These are phyloP conservation scores for Turritopsis rubra DNA, from an alignment of 30 jellyfish, hydroid and myxozoan genomes.

Conservation along the genomic window DNA sequence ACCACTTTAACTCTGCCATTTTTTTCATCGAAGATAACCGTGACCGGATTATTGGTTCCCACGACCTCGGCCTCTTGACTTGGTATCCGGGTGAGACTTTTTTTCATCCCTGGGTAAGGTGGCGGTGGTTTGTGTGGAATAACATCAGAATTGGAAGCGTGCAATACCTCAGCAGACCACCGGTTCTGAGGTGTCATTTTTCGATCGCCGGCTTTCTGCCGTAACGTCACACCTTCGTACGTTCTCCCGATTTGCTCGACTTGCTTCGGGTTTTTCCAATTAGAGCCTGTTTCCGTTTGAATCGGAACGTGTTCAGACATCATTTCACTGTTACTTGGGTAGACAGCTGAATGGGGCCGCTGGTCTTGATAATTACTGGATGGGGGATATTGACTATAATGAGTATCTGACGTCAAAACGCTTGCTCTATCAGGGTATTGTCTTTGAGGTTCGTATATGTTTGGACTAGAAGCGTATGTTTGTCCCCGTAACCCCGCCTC, in stretches of 20 bases:
- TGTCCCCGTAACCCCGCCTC: conserved; percentile 5
- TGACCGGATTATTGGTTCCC: conserved; percentile 54
- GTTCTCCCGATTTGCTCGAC: conserved; percentile 1
- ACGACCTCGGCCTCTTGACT: conserved; percentile 54
- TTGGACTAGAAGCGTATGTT: background rate
- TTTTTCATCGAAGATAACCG: conserved; percentile 44
- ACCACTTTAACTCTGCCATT: conserved; percentile 36
- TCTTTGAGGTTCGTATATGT: conserved; percentile 5
- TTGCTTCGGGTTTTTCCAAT: background rate
- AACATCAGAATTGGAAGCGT: conserved; percentile 47
- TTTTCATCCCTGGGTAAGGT: conserved; percentile 89
- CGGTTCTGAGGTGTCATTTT: conserved; percentile 54
- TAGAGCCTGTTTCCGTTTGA: background rate
- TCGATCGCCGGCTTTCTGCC: conserved; percentile 45
- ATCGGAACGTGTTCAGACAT: background rate
- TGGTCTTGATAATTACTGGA: background rate
- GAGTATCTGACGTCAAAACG: background rate
- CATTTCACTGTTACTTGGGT: background rate
- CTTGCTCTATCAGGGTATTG: background rate
- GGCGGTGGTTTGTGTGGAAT: conserved; percentile 94
- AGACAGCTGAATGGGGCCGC: background rate
- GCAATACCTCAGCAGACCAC: conserved; percentile 96
- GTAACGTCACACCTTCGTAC: conserved; percentile 52
- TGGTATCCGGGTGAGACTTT: conserved; percentile 35
- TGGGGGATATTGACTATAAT: conserved; percentile 1